Evolutionary conservation across 2,797 vertebrate species (phyloP), one percentile per base, ranked within the genome.

Genomic region (Austrolebias charrua): DNA sequence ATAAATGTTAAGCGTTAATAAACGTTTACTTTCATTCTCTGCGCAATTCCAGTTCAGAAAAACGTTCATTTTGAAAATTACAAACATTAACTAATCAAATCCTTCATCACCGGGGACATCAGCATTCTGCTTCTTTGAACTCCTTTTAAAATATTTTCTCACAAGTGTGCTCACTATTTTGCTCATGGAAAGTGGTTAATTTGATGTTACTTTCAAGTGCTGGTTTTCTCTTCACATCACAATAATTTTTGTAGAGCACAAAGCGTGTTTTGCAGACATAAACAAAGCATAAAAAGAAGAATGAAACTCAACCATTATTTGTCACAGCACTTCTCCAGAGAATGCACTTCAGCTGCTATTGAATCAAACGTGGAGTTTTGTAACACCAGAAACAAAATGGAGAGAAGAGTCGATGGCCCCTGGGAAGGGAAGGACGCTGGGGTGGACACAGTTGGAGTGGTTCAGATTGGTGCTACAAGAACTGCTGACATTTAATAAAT

Each of bases 361-460:
- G 40, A 79, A 64, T 66, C 55, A 72, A 74, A 63, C 24, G 63
- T 61, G 65, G 67, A 64, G 55, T 60, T 78, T 47, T 66, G 43
- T 66, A 64, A 54, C 60, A 59, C 58, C 29, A 24, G 33, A 33
- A 63, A 68, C 65, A 74, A 69, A 55, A 48, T 19, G 58, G 76
- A 63, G 67, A 9, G 24, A 57, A 24, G 53, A 59, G 74, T 79
- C 65, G 52, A 81, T 64, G 71, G 62, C 75, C 70, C 52, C 56
- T 45, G 10, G 75, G 61, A 57, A 63, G 50, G 69, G 48, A 54
- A 66, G 35, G 78, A 73, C 16, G 15, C 65, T 7, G 38, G 49
- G 51, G 20, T 65, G 67, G 76, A 82, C 55, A 38, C 20, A 76
- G 38, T 19, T 82, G 63, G 49, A 84, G 74, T 73, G 71, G 63